Evolutionary conservation across 2,113 vertebrate species (phyloP).

Genomic region (Bubalus kerabau): DNA sequence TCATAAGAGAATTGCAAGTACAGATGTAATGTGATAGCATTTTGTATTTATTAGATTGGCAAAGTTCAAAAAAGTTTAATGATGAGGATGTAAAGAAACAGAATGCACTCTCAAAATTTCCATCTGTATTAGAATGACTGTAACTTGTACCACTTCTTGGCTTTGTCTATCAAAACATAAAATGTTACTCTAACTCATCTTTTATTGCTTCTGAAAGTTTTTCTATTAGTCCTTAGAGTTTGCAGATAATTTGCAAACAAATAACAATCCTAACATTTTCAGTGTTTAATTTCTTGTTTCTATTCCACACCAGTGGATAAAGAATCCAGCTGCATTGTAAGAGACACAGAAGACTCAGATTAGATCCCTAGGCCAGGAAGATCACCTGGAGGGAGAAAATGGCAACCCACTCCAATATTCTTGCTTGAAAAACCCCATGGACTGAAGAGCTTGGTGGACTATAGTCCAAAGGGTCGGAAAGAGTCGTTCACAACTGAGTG

Average conservation of each 20-base stretch:
- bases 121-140: neutral
- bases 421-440: neutral
- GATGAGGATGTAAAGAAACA: neutral
- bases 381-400: neutral
- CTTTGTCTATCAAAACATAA: neutral
- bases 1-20: neutral
- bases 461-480: neutral
- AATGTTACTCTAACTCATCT: neutral
- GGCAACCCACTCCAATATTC: neutral
- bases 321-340: neutral
- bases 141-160: neutral
- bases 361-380: neutral
- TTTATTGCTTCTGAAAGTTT: neutral
- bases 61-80: neutral
- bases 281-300: slow-evolving; percentile 14
- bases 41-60: neutral
- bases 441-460: neutral
- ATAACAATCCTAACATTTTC: neutral
- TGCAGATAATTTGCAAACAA: neutral
- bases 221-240: neutral
- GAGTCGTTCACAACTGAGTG: neutral
- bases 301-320: neutral
- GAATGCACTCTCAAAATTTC: neutral
- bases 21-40: neutral
- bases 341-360: neutral